Base-by-base conservation (phyloP, 2,113 vertebrate genomes). In the Odocoileus virginianus region DNA sequence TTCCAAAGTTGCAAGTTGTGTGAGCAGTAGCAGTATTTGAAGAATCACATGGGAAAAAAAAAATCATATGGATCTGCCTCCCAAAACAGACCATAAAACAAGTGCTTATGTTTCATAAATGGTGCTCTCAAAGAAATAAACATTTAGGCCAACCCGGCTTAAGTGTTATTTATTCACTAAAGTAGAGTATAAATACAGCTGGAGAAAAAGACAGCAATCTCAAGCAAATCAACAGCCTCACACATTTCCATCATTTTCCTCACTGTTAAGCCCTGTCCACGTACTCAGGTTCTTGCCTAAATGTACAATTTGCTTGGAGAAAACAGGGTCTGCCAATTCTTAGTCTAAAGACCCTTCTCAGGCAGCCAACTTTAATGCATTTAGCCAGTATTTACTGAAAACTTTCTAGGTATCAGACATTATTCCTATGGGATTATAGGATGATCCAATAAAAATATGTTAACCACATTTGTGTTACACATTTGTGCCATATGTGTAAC, bases 141-240 rank as follows among this genome's bases (percentile, higher is more conserved):
- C 93, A 97, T 95, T 97, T 97, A 95, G 52, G 91, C 83, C 78
- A 78, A 89, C 94, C 91, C 52, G 95, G 61, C 79, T 96, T 23
- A 97, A 97, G 95, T 97, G 64, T 85, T 97, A 57, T 97, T 97
- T 97, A 95, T 94, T 97, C 92, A 94, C 5, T 91, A 91, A 97
- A 97, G 78, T 67, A 67, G 30, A 96, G 87, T 96, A 78, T 98
- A 98, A 98, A 97, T 98, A 98, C 91, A 98, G 97, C 97, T 98
- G 97, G 93, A 91, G 91, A 97, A 79, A 76, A 86, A 89, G 5
- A 64, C 83, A 95, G 83, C 40, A 5, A 40, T 85, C 88, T 97
- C 78, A 82, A 87, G 89, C 50, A 74, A 93, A 92, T 87, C 78
- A 54, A 50, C 83, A 82, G 74, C 79, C 36, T 97, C 93, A 89